These are phyloP conservation scores for Drymodes brunneopygia DNA, from an alignment of 2,113 vertebrate species.

Conservation along the genomic window DNA sequence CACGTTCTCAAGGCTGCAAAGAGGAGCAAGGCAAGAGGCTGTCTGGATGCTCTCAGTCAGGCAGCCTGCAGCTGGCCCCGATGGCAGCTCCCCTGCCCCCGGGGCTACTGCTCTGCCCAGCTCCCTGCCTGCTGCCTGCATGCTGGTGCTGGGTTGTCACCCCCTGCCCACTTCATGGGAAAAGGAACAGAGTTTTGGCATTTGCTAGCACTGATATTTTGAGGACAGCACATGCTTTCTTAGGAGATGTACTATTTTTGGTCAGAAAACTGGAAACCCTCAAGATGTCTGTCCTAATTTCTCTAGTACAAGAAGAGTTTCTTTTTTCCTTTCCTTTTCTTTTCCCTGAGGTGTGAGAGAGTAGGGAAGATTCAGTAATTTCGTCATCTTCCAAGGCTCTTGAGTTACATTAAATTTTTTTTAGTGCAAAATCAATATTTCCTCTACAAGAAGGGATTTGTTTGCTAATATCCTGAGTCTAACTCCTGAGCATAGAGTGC, in stretches of 20 bases:
- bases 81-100: not conserved
- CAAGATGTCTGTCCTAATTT: not conserved
- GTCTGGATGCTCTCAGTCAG: not conserved
- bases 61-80: not conserved
- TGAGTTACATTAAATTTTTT: not conserved
- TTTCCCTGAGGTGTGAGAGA: not conserved
- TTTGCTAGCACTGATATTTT: not conserved
- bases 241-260: not conserved
- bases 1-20: not conserved
- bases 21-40: not conserved
- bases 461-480: not conserved
- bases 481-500: not conserved
- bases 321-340: not conserved
- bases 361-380: not conserved
- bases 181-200: not conserved
- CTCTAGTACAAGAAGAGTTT: not conserved
- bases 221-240: not conserved
- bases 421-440: not conserved
- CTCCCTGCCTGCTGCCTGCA: not conserved
- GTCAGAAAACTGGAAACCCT: not conserved
- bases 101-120: not conserved
- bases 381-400: not conserved
- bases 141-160: not conserved
- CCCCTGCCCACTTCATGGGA: fast-evolving
- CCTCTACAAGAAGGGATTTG: not conserved